These are phyloP conservation scores for Papilio polyxenes DNA, from an alignment of 1,140 invertebrate genomes.

Conservation along the genomic window DNA sequence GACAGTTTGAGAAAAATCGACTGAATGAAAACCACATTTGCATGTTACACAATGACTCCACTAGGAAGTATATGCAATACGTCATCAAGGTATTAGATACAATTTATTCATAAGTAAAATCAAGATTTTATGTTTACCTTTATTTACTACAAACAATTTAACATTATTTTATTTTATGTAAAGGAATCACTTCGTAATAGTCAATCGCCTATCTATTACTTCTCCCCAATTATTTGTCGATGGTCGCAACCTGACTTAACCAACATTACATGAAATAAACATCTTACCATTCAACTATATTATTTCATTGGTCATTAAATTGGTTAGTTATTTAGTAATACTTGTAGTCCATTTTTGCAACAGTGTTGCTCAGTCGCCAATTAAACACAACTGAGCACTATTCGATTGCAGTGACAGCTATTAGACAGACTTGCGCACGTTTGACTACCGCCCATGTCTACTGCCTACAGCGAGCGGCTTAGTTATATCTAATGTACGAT, in stretches of 20 bases:
- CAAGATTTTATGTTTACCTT: background rate
- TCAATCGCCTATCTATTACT: background rate
- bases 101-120: too few relatives aligned
- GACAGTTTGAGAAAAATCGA: background rate
- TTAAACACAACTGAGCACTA: constrained; percentile 9
- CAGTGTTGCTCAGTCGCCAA: constrained; percentile 4
- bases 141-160: background rate
- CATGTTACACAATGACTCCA: background rate
- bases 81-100: too few relatives aligned
- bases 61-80: background rate
- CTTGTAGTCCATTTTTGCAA: background rate
- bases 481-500: background rate
- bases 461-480: background rate
- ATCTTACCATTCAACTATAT: background rate
- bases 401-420: constrained; percentile 11
- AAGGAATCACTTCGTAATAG: too few relatives aligned
- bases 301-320: constrained; percentile 2
- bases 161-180: background rate
- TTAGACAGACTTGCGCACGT: background rate
- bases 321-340: constrained; percentile 4
- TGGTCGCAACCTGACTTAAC: background rate
- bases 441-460: background rate
- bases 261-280: background rate
- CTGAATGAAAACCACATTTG: background rate
- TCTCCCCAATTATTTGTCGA: background rate